Conservation (phyloP, 2,113 vertebrate species). For the Larimichthys polyactis region DNA sequence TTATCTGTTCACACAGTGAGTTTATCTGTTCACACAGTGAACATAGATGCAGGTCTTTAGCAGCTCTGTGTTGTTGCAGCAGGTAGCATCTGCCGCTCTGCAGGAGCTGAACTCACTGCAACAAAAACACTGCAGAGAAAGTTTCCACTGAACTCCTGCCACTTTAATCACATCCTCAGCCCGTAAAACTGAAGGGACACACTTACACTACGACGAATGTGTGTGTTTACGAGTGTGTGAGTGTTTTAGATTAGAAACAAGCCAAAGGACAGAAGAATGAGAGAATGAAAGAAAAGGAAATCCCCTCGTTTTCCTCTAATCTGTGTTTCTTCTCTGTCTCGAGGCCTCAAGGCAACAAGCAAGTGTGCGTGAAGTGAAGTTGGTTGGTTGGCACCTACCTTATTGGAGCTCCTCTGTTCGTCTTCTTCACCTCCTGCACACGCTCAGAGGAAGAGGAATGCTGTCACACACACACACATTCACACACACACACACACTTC, state of each 20-base stretch:
- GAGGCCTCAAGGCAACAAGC: slow-evolving; percentile 23
- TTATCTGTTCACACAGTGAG: neutral
- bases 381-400: slow-evolving; percentile 74
- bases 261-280: slow-evolving; percentile 8
- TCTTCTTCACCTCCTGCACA: slow-evolving; percentile 62
- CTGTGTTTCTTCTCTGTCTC: neutral
- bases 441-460: slow-evolving; percentile 63
- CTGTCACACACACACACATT: slow-evolving; percentile 46
- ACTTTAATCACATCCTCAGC: slow-evolving; percentile 38
- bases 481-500: slow-evolving; percentile 42
- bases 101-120: slow-evolving; percentile 8
- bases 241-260: slow-evolving; percentile 9
- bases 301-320: neutral
- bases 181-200: slow-evolving; percentile 11
- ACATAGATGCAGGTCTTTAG: neutral
- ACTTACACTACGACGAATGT: slow-evolving; percentile 1
- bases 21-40: neutral
- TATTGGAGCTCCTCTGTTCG: slow-evolving; percentile 56
- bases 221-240: neutral
- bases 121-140: slow-evolving; percentile 27
- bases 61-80: neutral
- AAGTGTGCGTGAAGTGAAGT: slow-evolving; percentile 27
- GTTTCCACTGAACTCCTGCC: slow-evolving; percentile 35
- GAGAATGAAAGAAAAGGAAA: neutral
- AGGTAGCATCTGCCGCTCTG: slow-evolving; percentile 1